Conservation (phyloP, 2,797 vertebrate genomes). For the Hyperoplus immaculatus region DNA sequence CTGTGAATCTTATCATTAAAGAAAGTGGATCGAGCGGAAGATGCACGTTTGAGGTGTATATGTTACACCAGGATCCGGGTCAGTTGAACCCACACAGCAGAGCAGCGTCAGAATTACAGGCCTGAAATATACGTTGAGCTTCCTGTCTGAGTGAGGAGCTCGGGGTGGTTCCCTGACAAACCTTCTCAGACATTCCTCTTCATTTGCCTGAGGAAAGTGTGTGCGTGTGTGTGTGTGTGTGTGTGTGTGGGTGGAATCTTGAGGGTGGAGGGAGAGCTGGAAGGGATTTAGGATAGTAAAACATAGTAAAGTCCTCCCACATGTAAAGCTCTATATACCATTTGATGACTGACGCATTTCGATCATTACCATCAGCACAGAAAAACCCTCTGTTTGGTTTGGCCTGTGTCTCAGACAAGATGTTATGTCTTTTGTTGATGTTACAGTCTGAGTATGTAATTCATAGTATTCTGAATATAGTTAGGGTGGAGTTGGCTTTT, state of each 20-base stretch:
- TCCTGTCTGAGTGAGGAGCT: constrained; percentile 52
- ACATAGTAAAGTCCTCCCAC: constrained; percentile 30
- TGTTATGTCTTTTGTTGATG: constrained; percentile 49
- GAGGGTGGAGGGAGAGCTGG: not conserved
- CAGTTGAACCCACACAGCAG: constrained; percentile 14
- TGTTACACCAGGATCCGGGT: not conserved
- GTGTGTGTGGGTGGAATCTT: not conserved
- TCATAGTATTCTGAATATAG: constrained; percentile 30
- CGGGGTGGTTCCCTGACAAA: constrained; percentile 54
- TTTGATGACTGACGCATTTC: constrained; percentile 28
- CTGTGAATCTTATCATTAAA: not conserved
- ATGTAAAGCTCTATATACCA: constrained; percentile 39
- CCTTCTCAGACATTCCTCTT: constrained; percentile 67
- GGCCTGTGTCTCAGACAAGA: constrained; percentile 41
- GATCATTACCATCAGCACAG: constrained; percentile 18
- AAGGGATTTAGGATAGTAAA: constrained; percentile 5
- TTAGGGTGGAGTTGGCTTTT: constrained; percentile 33
- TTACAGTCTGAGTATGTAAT: constrained; percentile 48
- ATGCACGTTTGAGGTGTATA: constrained; percentile 3
- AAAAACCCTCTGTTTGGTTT: constrained; percentile 42
- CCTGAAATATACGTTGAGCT: constrained; percentile 44
- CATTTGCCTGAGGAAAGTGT: constrained; percentile 43
- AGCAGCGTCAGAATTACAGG: constrained; percentile 46
- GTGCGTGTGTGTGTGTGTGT: not conserved
- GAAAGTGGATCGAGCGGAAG: not conserved